Evolutionary conservation across 2,797 vertebrate species (phyloP), one percentile per base, ranked within the genome.

Genomic region (Brotula barbata): DNA sequence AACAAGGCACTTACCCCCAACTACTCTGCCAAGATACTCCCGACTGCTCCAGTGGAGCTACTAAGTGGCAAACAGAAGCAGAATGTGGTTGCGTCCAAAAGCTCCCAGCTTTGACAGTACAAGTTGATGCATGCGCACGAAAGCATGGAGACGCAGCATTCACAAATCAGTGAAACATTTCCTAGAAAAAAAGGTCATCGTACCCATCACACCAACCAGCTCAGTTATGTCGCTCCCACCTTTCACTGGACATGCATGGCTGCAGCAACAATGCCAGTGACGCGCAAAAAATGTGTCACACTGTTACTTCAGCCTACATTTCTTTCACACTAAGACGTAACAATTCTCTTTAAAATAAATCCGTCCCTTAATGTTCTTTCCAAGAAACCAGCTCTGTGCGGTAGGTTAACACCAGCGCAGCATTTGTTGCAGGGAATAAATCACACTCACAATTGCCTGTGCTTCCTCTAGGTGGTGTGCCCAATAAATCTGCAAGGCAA

Each of bases 371-470:
- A 62, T 37, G 51, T 47, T 25, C 54, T 58, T 72, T 68, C 57
- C 37, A 37, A 55, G 53, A 60, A 48, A 55, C 51, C 31, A 65
- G 47, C 47, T 17, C 68, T n/a, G 2, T 45, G 61, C 53, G 59
- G 59, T 9, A 53, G 36, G 21, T 56, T 48, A 43, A 54, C 42
- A 73, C 25, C 21, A 37, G 63, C 65, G 65, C 58, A 64, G 59
- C 23, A 37, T 67, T 64, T 58, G 76, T 40, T 71, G 62, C 69
- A 55, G 62, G 54, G 61, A 64, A 84, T 87, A 87, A 85, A 89
- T 88, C 81, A 87, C 58, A 69, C 64, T 72, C 64, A 77, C 83
- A 85, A 86, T 76, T 84, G 80, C 79, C 82, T 80, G 64, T 47
- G 75, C 66, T 87, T 84, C 84, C 73, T 87, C 74, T 61, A 50